A percentile compares a stretch with the other conserved stretches of the same genome.
phyloP scores from a whole-genome alignment of 2,797 vertebrate genomes.

The Centroberyx gerrardi region DNA sequence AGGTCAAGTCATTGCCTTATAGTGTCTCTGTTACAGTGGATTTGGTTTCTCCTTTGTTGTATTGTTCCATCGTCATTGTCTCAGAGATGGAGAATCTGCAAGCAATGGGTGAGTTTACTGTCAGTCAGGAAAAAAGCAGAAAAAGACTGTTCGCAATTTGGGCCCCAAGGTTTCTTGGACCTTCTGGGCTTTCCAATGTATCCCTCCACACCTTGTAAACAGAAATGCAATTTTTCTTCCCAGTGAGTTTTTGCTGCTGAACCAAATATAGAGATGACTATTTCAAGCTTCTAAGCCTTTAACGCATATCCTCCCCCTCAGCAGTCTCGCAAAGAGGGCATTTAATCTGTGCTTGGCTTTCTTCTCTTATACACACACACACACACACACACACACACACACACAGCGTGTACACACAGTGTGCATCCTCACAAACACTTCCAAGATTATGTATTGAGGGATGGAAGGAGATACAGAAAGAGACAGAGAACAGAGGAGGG shows the following conservation, averaged over 20 bases:
- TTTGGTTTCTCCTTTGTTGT: too few species aligned
- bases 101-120: conserved; percentile 5
- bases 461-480: neutral
- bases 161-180: neutral
- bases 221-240: conserved; percentile 51
- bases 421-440: conserved; percentile 59
- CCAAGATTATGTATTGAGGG: conserved; percentile 51
- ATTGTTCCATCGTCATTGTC: conserved; percentile 27
- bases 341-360: conserved; percentile 61
- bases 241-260: conserved; percentile 49
- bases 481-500: neutral
- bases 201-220: conserved; percentile 54
- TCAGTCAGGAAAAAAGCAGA: conserved; percentile 14
- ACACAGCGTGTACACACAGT: neutral
- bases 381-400: conserved; percentile 9
- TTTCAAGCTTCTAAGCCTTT: conserved; percentile 67
- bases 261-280: conserved; percentile 76
- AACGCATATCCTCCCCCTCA: conserved; percentile 70
- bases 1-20: neutral
- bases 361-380: conserved; percentile 9
- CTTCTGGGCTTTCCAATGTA: conserved; percentile 40
- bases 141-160: neutral
- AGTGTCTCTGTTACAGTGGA: neutral
- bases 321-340: conserved; percentile 61
- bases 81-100: conserved; percentile 2